Evolutionary conservation across 2,888 invertebrate species (phyloP).

Genomic region (Tachystola acroxantha): DNA sequence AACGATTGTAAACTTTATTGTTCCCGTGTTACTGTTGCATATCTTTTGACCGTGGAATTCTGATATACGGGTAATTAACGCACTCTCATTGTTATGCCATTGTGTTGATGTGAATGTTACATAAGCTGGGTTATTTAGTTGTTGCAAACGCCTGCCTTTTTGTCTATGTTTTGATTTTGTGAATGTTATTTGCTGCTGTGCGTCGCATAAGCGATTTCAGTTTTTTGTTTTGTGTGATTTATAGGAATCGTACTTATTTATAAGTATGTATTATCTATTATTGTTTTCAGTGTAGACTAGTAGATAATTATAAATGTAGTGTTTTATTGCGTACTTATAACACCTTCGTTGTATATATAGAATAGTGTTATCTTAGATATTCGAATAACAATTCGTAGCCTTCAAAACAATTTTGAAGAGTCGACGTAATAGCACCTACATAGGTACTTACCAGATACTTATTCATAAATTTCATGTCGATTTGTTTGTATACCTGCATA

Average conservation of each 20-base stretch:
- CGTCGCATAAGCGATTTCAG: neutral
- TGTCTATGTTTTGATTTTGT: conserved; percentile 9
- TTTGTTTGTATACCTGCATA: no score
- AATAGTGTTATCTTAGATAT: no score
- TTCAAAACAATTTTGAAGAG: no score
- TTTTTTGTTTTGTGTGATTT: neutral
- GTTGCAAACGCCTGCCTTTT: conserved; percentile 17
- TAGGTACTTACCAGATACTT: no score
- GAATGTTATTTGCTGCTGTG: conserved; percentile 3
- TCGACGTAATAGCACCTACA: no score
- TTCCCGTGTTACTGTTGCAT: conserved; percentile 37
- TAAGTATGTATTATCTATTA: no score
- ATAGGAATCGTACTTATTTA: neutral
- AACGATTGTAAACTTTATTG: conserved; percentile 50
- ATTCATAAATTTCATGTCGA: no score
- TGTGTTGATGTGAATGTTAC: conserved; percentile 22
- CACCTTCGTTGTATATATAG: no score
- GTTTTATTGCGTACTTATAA: no score
- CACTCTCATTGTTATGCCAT: conserved; percentile 19
- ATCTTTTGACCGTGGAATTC: conserved; percentile 21
- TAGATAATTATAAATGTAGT: no score
- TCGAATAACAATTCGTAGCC: no score
- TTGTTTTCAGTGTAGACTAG: no score
- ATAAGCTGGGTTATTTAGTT: conserved; percentile 13
- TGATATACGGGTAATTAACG: conserved; percentile 25